These are phyloP conservation scores for Ichneumoninae sp. DNA, from an alignment of 2,888 invertebrate species.

Conservation along the genomic window DNA sequence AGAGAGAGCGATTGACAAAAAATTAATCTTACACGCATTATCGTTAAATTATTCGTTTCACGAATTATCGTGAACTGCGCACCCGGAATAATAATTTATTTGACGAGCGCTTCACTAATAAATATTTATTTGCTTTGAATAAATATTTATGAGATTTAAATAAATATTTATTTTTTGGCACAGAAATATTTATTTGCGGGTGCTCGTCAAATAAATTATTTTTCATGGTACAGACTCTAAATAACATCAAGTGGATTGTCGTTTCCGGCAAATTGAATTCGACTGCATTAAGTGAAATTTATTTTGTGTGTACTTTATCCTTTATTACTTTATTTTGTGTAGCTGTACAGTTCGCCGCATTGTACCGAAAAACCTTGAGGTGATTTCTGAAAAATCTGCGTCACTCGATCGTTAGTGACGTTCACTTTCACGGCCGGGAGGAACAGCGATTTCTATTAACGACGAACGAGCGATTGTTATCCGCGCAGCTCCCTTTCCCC, in stretches of 20 bases:
- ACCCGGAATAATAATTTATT: too few species aligned
- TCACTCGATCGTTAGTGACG: neutral
- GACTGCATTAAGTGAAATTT: too few species aligned
- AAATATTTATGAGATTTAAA: too few species aligned
- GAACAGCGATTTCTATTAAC: conserved; percentile 27
- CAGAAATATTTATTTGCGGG: too few species aligned
- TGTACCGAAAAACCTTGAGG: conserved; percentile 4
- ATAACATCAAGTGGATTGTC: too few species aligned
- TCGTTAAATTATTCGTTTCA: neutral
- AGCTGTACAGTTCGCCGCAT: neutral
- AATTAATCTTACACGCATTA: neutral
- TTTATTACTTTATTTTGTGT: neutral
- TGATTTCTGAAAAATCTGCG: conserved; percentile 17
- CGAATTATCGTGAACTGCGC: neutral
- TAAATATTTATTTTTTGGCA: too few species aligned
- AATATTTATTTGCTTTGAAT: too few species aligned
- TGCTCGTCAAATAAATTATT: too few species aligned
- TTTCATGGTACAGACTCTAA: too few species aligned
- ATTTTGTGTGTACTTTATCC: too few species aligned
- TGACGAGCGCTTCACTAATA: too few species aligned
- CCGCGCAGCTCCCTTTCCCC: neutral
- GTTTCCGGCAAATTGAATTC: too few species aligned
- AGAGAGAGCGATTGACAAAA: conserved; percentile 15
- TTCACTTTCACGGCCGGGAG: conserved; percentile 45
- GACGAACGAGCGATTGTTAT: conserved; percentile 26